Evolutionary conservation across 2,797 vertebrate genomes (phyloP).

Genomic region (Sarcophilus harrisii): DNA sequence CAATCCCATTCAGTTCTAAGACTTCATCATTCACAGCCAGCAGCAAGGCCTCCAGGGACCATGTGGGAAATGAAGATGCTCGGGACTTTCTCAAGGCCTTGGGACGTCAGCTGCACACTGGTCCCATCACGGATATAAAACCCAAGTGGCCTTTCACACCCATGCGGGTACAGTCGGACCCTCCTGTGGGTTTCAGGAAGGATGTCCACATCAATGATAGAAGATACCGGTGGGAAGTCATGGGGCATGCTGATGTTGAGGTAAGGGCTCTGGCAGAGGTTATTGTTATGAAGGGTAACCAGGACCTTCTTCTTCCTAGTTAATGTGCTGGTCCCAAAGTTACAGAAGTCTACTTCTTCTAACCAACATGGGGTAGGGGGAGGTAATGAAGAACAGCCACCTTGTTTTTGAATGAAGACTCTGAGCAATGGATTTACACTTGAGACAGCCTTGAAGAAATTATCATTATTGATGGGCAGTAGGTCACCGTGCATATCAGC

Average conservation of each 20-base stretch:
- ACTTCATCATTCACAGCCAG: constrained; percentile 98
- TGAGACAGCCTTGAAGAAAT: constrained; percentile 98
- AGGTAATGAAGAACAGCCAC: too few relatives aligned
- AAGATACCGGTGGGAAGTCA: constrained; percentile 97
- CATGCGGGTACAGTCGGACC: constrained; percentile 94
- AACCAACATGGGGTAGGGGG: too few relatives aligned
- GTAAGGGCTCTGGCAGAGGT: constrained; percentile 93
- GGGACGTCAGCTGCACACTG: constrained; percentile 95
- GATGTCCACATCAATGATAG: constrained; percentile 99
- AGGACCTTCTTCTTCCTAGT: constrained; percentile 93
- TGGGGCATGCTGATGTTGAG: constrained; percentile 97
- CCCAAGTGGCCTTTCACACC: constrained; percentile 96
- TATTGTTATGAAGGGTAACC: constrained; percentile 92
- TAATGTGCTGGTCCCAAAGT: constrained; percentile 93
- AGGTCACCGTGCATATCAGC: constrained; percentile 97
- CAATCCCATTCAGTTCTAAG: constrained; percentile 98
- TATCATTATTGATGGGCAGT: constrained; percentile 98
- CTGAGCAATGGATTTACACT: constrained; percentile 95
- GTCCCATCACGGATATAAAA: constrained; percentile 98
- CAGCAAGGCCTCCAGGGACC: constrained; percentile 97
- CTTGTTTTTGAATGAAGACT: constrained; percentile 98
- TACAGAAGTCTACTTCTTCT: constrained; percentile 97
- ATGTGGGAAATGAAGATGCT: constrained; percentile 98
- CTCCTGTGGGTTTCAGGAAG: constrained; percentile 96
- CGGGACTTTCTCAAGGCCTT: constrained; percentile 97